Base-by-base conservation (phyloP, 2,797 vertebrate genomes). In the Melanotaenia pygmaea region DNA sequence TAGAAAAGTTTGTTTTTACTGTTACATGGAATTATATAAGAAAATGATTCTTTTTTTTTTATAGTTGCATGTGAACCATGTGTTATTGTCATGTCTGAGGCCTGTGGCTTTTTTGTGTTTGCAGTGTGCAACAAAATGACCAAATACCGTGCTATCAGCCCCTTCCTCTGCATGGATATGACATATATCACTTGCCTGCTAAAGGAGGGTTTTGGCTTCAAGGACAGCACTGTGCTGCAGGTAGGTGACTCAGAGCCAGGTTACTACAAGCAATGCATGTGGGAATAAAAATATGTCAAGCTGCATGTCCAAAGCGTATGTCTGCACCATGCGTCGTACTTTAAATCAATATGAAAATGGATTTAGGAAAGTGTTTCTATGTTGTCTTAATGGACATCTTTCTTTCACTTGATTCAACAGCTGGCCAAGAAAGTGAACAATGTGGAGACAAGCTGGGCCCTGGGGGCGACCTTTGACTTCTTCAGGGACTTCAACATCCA, bases 131-230 rank as follows among this genome's bases (percentile, higher is more conserved):
- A 98, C 88, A 96, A 97, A 92, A 95, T 98, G 94, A 96, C 96
- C 81, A 96, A 94, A 85, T 97, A 96, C 84, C 94, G 94, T 2
- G 95, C 96, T 0, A 95, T 96, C 86, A 98, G 95, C 79, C 98
- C 98, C 64, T 99, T 97, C 93, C 95, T 99, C 61, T 99, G 98
- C 91, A 99, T 99, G 98, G 98, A 99, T 85, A 96, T 99, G 90
- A 95, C 96, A 59, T 99, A 99, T 74, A 99, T 99, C 94, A 96
- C 98, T 18, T 97, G 95, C 85, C 94, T 99, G 89, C 87, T 99
- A 84, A 98, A 96, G 88, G 97, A 99, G 66, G 98, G 98, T 28
- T 99, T 99, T 82, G 98, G 98, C 89, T 99, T 99, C 92, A 95
- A 95, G 86, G 97, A 97, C 69, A 94, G 79, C 90, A 99, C 97